A percentile compares a stretch with the other conserved stretches of the same genome.
Evolutionary conservation across 2,113 vertebrate species (phyloP).

Genomic region (Phalacrocorax aristotelis): DNA sequence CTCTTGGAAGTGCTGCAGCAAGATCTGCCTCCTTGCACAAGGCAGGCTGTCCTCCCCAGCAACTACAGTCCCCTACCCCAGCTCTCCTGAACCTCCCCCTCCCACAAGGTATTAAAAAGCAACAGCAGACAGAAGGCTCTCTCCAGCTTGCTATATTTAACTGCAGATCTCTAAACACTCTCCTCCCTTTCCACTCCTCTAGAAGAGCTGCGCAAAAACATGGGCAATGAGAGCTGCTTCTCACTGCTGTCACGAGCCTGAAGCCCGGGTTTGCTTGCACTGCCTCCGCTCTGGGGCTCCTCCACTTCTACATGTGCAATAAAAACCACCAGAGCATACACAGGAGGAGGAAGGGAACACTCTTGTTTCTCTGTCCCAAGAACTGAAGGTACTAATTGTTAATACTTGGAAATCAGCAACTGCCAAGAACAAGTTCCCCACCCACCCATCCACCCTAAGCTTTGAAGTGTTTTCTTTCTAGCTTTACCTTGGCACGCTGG

Average conservation of each 20-base stretch:
- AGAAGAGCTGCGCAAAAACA: not conserved
- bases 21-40: not conserved
- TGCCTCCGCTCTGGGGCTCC: not conserved
- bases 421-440: conserved; percentile 64
- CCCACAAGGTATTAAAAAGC: not conserved
- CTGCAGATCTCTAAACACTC: not conserved
- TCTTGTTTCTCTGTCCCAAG: conserved; percentile 11
- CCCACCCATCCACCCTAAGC: not conserved
- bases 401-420: conserved; percentile 57
- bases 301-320: rapidly evolving
- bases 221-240: not conserved
- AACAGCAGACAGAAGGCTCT: conserved; percentile 1
- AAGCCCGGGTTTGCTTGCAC: not conserved
- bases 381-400: conserved; percentile 49
- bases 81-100: not conserved
- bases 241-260: not conserved
- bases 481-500: conserved; percentile 89
- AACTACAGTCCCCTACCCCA: not conserved
- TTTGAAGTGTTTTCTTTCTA: conserved; percentile 65
- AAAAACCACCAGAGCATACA: not conserved
- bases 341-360: conserved; percentile 40
- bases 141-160: conserved; percentile 10
- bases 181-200: not conserved
- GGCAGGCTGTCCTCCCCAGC: not conserved
- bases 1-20: not conserved